A percentile compares a stretch with the other conserved stretches of the same genome.
phyloP scores from a whole-genome alignment of 64 coral and sea anemone species.

The Dendronephthya gigantea region DNA sequence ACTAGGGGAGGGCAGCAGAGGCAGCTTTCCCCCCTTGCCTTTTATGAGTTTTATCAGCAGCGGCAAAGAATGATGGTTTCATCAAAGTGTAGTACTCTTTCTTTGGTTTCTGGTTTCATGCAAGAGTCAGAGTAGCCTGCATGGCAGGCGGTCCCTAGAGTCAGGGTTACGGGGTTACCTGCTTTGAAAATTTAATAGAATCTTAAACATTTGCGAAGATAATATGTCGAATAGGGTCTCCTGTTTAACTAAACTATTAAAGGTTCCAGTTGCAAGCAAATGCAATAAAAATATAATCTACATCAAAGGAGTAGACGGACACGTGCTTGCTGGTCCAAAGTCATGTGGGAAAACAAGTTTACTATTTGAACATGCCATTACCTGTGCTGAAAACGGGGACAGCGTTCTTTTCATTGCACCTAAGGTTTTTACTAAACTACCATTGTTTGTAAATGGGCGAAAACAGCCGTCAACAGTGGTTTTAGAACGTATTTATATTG shows the following conservation, averaged over 20 bases:
- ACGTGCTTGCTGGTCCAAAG: not conserved
- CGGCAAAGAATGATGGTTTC: too few species aligned
- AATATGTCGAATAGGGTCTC: not conserved
- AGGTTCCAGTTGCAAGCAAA: not conserved
- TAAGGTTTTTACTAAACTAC: not conserved
- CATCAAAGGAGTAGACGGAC: not conserved
- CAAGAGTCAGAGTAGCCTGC: too few species aligned
- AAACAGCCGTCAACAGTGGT: not conserved
- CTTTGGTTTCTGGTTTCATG: too few species aligned
- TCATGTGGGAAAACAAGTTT: not conserved
- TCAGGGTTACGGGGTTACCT: too few species aligned
- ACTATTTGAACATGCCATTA: not conserved
- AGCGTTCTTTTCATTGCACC: not conserved
- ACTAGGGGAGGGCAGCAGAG: too few species aligned
- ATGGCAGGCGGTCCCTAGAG: too few species aligned
- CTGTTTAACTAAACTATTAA: not conserved
- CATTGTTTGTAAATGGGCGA: not conserved
- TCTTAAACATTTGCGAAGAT: too few species aligned
- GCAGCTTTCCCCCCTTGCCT: too few species aligned
- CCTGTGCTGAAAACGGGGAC: not conserved
- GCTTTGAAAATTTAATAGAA: too few species aligned
- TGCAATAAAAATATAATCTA: not conserved
- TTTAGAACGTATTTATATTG: not conserved
- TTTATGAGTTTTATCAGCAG: too few species aligned
- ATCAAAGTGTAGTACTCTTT: too few species aligned